A percentile compares a stretch with the other conserved stretches of the same genome.
Evolutionary conservation across 2,888 invertebrate genomes (phyloP).

Genomic region (Trachelus tabidus): DNA sequence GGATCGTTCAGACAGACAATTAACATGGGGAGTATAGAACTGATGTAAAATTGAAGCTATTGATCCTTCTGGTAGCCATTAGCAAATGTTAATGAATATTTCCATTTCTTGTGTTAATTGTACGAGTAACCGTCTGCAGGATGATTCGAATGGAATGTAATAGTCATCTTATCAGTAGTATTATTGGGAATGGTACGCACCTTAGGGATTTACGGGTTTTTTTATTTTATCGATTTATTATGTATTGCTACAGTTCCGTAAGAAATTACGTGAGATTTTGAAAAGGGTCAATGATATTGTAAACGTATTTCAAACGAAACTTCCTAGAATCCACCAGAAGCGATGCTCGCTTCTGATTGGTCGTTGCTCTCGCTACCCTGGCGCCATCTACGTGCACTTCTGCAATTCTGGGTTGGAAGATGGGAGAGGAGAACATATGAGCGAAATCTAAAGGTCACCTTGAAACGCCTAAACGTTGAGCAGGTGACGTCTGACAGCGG

Average conservation of each 20-base stretch:
- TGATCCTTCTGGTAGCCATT: not conserved
- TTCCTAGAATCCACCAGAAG: conserved; percentile 1
- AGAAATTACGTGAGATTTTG: not conserved
- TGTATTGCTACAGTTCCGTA: not conserved
- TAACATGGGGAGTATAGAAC: not conserved
- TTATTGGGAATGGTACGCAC: not conserved
- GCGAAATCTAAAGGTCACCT: conserved; percentile 57
- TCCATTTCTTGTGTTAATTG: not conserved
- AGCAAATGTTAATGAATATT: not conserved
- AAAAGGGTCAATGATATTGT: not conserved
- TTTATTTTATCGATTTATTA: not conserved
- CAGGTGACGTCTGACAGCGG: conserved; percentile 45
- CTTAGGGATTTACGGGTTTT: not conserved
- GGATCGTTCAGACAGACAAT: not conserved
- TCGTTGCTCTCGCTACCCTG: not conserved
- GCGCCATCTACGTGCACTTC: conserved; percentile 8
- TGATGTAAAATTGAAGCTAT: not conserved
- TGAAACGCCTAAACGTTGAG: conserved; percentile 49
- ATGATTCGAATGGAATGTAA: not conserved
- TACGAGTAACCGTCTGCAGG: no score
- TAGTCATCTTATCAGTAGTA: not conserved
- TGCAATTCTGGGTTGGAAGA: not conserved
- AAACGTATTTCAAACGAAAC: not conserved
- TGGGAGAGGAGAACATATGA: not conserved
- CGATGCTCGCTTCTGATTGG: conserved; percentile 4